Conservation (phyloP, 2,888 invertebrate genomes). For the Timema cristinae region DNA sequence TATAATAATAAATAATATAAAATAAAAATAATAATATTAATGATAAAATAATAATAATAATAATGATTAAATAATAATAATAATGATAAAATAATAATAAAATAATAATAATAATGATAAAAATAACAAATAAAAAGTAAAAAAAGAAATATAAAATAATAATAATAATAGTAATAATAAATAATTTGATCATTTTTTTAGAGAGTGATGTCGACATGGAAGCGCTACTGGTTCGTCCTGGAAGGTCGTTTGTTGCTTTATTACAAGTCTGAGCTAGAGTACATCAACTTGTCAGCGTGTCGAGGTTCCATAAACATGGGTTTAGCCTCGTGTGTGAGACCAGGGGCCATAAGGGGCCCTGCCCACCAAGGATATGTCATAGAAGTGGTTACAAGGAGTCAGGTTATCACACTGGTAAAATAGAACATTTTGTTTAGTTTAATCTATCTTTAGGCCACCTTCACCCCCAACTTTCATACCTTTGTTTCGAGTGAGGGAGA, state of each 20-base stretch:
- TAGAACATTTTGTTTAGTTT: too few species aligned
- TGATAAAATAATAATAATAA: too few species aligned
- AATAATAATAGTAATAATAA: slow-evolving; percentile 15
- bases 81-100: too few species aligned
- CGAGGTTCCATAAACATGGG: slow-evolving; percentile 52
- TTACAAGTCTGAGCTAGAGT: slow-evolving; percentile 51
- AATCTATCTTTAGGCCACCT: too few species aligned
- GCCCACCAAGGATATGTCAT: slow-evolving; percentile 41
- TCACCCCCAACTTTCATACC: too few species aligned
- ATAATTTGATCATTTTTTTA: slow-evolving; percentile 28
- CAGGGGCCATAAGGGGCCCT: slow-evolving; percentile 37
- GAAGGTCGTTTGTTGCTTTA: slow-evolving; percentile 51
- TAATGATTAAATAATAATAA: too few species aligned
- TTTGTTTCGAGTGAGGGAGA: too few species aligned
- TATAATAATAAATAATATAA: too few species aligned
- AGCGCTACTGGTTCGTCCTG: slow-evolving; percentile 53
- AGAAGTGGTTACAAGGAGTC: slow-evolving; percentile 45
- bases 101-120: slow-evolving; percentile 6
- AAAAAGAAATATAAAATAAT: neutral
- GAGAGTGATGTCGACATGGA: slow-evolving; percentile 48
- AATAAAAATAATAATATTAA: too few species aligned
- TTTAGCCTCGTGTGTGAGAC: slow-evolving; percentile 46
- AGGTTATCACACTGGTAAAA: slow-evolving; percentile 46
- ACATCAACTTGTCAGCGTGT: slow-evolving; percentile 48
- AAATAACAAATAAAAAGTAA: slow-evolving; percentile 8